phyloP scores from a whole-genome alignment of 2,797 vertebrate species.

The Melanotaenia boesemani region DNA sequence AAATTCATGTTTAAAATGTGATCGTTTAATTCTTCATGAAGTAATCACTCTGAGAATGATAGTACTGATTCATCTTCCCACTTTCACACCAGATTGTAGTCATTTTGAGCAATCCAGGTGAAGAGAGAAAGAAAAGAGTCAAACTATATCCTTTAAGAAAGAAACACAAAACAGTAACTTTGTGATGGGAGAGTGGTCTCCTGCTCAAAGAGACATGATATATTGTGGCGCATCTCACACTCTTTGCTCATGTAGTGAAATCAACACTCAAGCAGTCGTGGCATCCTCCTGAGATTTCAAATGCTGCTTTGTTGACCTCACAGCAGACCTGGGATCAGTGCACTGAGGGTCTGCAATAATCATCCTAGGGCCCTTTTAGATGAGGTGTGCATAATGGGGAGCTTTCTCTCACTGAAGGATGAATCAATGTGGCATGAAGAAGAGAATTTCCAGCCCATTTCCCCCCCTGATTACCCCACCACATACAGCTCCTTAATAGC shows the following conservation, averaged over 20 bases:
- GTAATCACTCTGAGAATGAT: background rate
- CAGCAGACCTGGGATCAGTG: constrained; percentile 71
- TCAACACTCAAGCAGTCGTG: constrained; percentile 50
- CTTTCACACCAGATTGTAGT: background rate
- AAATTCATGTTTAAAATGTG: no score
- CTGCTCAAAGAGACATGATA: constrained; percentile 22
- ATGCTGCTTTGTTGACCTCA: constrained; percentile 66
- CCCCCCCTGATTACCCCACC: constrained; percentile 86
- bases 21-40: background rate
- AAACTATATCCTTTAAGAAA: background rate
- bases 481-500: constrained; percentile 85
- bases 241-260: constrained; percentile 32
- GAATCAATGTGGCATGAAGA: constrained; percentile 89
- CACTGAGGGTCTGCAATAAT: constrained; percentile 51
- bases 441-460: constrained; percentile 89
- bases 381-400: constrained; percentile 84
- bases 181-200: background rate
- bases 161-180: background rate
- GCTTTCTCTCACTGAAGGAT: constrained; percentile 86
- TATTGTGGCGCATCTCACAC: constrained; percentile 12
- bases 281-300: constrained; percentile 56
- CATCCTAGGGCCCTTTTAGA: constrained; percentile 76
- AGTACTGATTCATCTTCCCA: background rate
- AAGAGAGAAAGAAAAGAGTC: background rate
- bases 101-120: background rate